phyloP scores from a whole-genome alignment of 2,888 invertebrate genomes.

The Ichneumoninae sp. region DNA sequence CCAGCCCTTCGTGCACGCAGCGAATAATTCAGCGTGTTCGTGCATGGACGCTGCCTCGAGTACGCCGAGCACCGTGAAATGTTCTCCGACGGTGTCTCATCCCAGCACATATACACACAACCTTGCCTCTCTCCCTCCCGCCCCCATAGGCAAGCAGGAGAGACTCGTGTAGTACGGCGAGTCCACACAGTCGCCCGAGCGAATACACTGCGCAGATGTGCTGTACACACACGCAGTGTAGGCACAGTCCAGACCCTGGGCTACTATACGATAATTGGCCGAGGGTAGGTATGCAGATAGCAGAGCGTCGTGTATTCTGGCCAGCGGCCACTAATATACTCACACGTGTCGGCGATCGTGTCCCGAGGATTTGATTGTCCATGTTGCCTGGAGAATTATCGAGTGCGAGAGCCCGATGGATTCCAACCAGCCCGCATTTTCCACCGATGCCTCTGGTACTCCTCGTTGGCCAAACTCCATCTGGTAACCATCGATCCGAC shows the following conservation, averaged over 20 bases:
- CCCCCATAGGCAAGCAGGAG: constrained; percentile 18
- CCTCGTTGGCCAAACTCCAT: constrained; percentile 33
- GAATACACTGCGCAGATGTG: constrained; percentile 35
- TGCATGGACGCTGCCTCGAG: constrained; percentile 56
- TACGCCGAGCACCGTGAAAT: constrained; percentile 58
- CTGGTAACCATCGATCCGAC: constrained; percentile 28
- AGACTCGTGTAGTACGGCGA: constrained; percentile 16
- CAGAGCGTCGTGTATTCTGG: constrained; percentile 76
- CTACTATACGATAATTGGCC: constrained; percentile 76
- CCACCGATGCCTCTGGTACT: constrained; percentile 40
- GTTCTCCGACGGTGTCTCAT: constrained; percentile 54
- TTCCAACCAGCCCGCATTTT: constrained; percentile 52
- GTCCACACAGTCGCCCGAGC: constrained; percentile 48
- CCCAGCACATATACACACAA: constrained; percentile 11
- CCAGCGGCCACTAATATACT: constrained; percentile 77
- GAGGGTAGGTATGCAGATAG: constrained; percentile 79
- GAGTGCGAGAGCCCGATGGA: constrained; percentile 68
- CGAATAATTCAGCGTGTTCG: constrained; percentile 57
- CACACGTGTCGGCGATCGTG: constrained; percentile 81
- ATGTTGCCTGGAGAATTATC: constrained; percentile 80
- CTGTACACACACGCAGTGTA: constrained; percentile 46
- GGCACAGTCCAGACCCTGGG: constrained; percentile 64
- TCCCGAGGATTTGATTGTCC: constrained; percentile 80
- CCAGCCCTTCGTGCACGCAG: constrained; percentile 18
- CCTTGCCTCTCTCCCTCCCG: not conserved